Base-by-base conservation (phyloP, 2,113 vertebrate species). In the Neomonachus schauinslandi region DNA sequence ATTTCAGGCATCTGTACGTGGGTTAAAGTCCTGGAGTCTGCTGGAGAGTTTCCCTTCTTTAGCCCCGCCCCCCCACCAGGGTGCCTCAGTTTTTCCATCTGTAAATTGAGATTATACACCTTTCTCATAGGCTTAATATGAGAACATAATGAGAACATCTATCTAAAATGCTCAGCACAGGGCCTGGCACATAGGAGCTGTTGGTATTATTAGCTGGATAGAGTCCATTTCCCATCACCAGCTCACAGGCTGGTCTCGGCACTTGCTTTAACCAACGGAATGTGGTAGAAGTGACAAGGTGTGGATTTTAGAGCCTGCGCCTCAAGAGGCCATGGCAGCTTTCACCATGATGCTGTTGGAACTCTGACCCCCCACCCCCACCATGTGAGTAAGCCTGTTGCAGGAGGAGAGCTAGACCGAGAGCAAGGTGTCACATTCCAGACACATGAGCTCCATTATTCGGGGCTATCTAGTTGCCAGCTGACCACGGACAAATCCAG, bases 61-160 rank as follows among this genome's bases (percentile, higher is more conserved):
- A 63, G 63, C 2, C 12, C 2, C 2, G 0, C 55, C 18, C 7
- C 26, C 26, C 39, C n/a, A 69, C 51, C 12, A 31, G 39, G 5
- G 1, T 8, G 31, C 51, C 18, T 69, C 69, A 13, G 16, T 13
- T 85, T 69, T 81, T 69, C 57, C 59, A 10, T 69, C 71, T 33
- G 0, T 77, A 10, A 79, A 69, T 39, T 31, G 22, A 59, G 51
- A 49, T 13, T 19, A 57, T 4, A 55, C 12, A 31, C 16, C 14
- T 12, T 91, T 53, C 24, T 87, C 42, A 5, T 0, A 57, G 49
- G 31, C 14, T 24, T 63, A 4, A 72, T 39, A 7, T 63, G 39
- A 91, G 79, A 33, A 61, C 10, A 26, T 28, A 51, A 61, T 8
- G 26, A 81, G 89, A 46, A 81, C 21, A 22, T 26, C 3, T 0